Evolutionary conservation across 2,888 invertebrate species (phyloP), one percentile per base, ranked within the genome.

Genomic region (Drosophila longiperda): DNA sequence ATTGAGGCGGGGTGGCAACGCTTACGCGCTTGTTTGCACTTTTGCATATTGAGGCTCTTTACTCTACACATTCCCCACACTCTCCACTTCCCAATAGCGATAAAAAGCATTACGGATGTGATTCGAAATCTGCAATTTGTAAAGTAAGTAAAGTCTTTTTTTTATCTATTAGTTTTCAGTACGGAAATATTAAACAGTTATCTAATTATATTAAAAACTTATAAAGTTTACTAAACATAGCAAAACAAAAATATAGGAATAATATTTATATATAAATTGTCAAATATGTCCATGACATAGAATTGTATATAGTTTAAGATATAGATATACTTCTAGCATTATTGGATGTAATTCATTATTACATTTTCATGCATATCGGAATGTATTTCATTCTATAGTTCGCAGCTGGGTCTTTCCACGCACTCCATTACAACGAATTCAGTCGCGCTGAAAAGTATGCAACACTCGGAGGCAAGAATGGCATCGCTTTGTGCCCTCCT

Each of bases 1-100:
- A 32, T n/a, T 0, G 8, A 12, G n/a, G 15, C 3, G 20, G 26
- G 40, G 34, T 32, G 61, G 68, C 63, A 68, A 65, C 85, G 74
- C 85, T 84, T 84, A 87, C 78, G 74, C 78, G 82, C 83, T 86
- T 86, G 88, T 86, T 88, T 85, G 88, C 79, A 69, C 75, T 36
- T 54, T 54, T 38, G 33, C 83, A 82, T 80, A 86, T 83, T 42
- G 20, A 42, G 3, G 20, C 26, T 12, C 26, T 7, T 54, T 36
- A 36, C 36, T 34, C 12, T 15, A 9, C 52, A 2, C 20, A 32
- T 8, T 36, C 17, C 3, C 3, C 1, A 2, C 26, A 11, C 54
- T 15, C 45, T 20, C 6, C 12, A 23, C 23, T 45, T 1, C 15
- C 23, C 23, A 23, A 15, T 15, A 23, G 23, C 15, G 40, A n/a